A percentile compares a stretch with the other conserved stretches of the same genome.
Conservation (phyloP, 2,113 vertebrate genomes). For the Lamprotornis superbus region DNA sequence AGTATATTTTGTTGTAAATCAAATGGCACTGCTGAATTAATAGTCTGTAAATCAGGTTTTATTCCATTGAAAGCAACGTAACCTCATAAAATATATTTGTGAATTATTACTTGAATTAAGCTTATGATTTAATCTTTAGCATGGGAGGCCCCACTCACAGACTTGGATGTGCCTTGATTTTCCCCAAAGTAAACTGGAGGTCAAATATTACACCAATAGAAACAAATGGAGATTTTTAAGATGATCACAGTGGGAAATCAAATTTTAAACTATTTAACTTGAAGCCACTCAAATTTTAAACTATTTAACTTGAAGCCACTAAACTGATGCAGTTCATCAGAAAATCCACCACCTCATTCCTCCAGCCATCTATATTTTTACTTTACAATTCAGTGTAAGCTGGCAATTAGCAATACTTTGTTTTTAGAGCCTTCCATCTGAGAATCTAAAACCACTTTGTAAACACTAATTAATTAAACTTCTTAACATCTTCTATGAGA, state of each 20-base stretch:
- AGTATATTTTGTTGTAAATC: not conserved
- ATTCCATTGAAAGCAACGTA: not conserved
- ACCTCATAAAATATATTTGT: not conserved
- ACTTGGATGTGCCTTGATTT: not conserved
- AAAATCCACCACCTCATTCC: not conserved
- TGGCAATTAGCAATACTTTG: not conserved
- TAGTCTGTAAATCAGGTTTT: not conserved
- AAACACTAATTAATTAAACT: slow-evolving; percentile 41
- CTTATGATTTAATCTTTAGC: not conserved
- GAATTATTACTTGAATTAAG: not conserved
- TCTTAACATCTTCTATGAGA: slow-evolving; percentile 6
- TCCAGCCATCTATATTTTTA: not conserved
- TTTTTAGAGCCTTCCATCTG: slow-evolving; percentile 13
- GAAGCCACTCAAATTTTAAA: not conserved
- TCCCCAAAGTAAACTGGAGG: not conserved
- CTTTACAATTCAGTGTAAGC: not conserved
- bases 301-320: not conserved
- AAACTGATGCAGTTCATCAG: not conserved
- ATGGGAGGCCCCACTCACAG: not conserved
- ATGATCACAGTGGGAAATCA: not conserved
- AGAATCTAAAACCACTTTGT: slow-evolving; percentile 23
- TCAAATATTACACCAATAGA: not conserved
- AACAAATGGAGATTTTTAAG: not conserved
- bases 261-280: too few species aligned
- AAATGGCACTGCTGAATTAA: not conserved